These are phyloP conservation scores for Eidolon helvum DNA, from an alignment of 2,113 vertebrate genomes.

Conservation along the genomic window DNA sequence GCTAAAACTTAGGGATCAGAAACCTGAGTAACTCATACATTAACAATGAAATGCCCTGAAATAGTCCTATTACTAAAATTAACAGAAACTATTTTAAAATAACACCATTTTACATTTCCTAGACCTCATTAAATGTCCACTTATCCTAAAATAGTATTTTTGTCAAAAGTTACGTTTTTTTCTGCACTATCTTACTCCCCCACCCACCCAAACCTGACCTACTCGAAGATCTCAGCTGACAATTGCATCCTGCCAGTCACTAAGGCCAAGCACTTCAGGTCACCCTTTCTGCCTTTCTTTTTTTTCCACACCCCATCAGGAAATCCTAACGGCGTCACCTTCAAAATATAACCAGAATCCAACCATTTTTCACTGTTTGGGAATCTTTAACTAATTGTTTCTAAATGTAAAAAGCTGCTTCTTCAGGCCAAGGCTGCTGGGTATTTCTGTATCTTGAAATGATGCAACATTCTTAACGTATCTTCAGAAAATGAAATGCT, in stretches of 20 bases:
- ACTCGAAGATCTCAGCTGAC: background rate
- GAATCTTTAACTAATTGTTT: background rate
- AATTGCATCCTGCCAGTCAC: background rate
- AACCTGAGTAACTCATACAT: background rate
- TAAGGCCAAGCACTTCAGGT: background rate
- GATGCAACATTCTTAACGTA: background rate
- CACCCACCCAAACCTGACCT: background rate
- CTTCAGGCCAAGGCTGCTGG: background rate
- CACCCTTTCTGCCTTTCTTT: background rate
- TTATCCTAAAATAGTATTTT: background rate
- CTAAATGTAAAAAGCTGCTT: background rate
- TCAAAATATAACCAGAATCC: no score
- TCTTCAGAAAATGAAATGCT: background rate
- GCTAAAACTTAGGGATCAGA: background rate
- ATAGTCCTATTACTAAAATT: background rate
- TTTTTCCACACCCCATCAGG: background rate
- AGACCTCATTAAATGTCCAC: background rate
- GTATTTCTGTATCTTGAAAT: background rate
- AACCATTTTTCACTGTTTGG: no score
- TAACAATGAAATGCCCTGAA: background rate
- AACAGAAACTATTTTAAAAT: background rate
- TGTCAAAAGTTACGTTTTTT: background rate
- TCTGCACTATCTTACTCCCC: background rate
- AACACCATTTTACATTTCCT: background rate
- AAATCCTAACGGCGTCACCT: background rate